These are phyloP conservation scores for Kryptopterus vitreolus DNA, from an alignment of 2,797 vertebrate species.

Conservation along the genomic window DNA sequence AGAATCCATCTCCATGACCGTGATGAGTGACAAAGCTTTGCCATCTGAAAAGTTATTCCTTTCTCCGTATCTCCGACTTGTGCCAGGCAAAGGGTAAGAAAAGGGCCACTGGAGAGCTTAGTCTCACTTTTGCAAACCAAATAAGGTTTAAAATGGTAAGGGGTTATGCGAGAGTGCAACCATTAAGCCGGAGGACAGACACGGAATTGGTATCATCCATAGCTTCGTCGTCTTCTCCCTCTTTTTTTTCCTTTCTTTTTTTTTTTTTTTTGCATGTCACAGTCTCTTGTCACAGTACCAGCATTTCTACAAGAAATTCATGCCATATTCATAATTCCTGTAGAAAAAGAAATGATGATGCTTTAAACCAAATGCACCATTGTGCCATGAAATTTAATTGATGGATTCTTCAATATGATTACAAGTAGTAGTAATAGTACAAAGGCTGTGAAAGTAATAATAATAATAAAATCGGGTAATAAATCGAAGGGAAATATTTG, in stretches of 20 bases:
- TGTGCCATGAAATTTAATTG: conserved; percentile 46
- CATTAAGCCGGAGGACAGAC: conserved; percentile 72
- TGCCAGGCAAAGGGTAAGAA: conserved; percentile 62
- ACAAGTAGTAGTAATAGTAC: background rate
- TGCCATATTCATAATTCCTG: conserved; percentile 60
- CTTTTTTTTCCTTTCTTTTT: background rate
- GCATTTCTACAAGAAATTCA: conserved; percentile 39
- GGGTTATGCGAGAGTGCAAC: conserved; percentile 73
- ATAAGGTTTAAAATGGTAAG: conserved; percentile 77
- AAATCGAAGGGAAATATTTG: conserved; percentile 55
- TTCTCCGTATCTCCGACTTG: conserved; percentile 67
- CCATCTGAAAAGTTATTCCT: conserved; percentile 65
- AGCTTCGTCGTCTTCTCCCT: conserved; percentile 42
- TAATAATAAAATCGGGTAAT: conserved; percentile 20
- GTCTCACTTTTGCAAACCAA: conserved; percentile 81
- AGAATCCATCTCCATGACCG: conserved; percentile 61
- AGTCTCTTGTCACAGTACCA: conserved; percentile 51
- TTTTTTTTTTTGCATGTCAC: conserved; percentile 40
- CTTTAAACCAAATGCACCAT: conserved; percentile 37
- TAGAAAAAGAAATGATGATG: conserved; percentile 48
- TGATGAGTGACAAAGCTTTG: conserved; percentile 61
- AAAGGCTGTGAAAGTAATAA: background rate
- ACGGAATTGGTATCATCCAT: conserved; percentile 66
- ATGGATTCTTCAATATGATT: background rate
- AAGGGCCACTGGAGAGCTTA: conserved; percentile 66